phyloP scores from a whole-genome alignment of 2,113 vertebrate species.

The Ictalurus punctatus region DNA sequence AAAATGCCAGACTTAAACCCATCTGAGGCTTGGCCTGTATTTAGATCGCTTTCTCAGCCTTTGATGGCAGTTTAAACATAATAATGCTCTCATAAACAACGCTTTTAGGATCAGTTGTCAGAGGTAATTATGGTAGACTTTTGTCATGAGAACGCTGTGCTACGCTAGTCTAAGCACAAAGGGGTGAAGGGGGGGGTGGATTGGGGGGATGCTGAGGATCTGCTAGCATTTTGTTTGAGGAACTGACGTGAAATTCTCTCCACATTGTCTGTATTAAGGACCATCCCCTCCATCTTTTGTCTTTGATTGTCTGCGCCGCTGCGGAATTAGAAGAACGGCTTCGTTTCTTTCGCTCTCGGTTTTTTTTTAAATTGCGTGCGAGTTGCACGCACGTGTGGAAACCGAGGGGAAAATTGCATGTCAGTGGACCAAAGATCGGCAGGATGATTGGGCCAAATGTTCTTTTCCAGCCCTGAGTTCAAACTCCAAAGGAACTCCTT shows the following conservation, averaged over 20 bases:
- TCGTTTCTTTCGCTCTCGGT: background rate
- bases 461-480: constrained; percentile 40
- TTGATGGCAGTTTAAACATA: constrained; percentile 59
- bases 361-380: constrained; percentile 29
- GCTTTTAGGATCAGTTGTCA: constrained; percentile 55
- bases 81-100: constrained; percentile 59
- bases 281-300: constrained; percentile 11
- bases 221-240: constrained; percentile 54
- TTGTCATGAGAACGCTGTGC: constrained; percentile 40
- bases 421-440: constrained; percentile 34
- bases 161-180: constrained; percentile 50
- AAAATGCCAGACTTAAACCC: constrained; percentile 33
- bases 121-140: constrained; percentile 53
- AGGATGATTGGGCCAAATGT: constrained; percentile 46
- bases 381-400: constrained; percentile 29
- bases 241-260: constrained; percentile 33
- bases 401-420: background rate
- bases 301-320: constrained; percentile 19
- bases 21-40: constrained; percentile 39
- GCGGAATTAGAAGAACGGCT: constrained; percentile 6
- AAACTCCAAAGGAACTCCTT: constrained; percentile 19
- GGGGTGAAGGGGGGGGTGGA: background rate
- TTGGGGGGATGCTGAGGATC: constrained; percentile 1
- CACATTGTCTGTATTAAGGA: constrained; percentile 49
- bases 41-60: constrained; percentile 53